Evolutionary conservation across 2,888 invertebrate species (phyloP).

Genomic region (Oxyteleia sp.): DNA sequence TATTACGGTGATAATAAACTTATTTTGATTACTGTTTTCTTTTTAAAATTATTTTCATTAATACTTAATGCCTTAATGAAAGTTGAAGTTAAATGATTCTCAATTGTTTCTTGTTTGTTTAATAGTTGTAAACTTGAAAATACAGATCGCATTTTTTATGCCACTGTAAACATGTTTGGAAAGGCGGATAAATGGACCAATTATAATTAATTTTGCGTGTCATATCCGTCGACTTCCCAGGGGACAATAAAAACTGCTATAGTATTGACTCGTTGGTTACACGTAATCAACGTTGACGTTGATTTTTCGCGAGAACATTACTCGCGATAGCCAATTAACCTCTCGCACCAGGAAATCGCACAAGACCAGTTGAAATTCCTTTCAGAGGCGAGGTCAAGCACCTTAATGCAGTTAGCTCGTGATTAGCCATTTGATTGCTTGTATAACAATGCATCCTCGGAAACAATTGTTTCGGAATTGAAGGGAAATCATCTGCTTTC

Average conservation of each 20-base stretch:
- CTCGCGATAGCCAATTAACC: slow-evolving; percentile 73
- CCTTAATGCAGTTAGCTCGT: slow-evolving; percentile 61
- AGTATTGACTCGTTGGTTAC: slow-evolving; percentile 38
- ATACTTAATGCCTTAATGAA: too few species aligned
- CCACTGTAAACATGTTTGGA: neutral
- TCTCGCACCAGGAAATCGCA: slow-evolving; percentile 70
- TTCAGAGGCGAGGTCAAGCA: slow-evolving; percentile 70
- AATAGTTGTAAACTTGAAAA: neutral
- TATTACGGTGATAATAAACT: too few species aligned
- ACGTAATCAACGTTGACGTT: slow-evolving; percentile 57
- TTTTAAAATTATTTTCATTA: too few species aligned
- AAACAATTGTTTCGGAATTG: slow-evolving; percentile 55
- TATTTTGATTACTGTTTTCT: too few species aligned
- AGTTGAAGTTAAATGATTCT: too few species aligned
- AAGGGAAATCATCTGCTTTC: slow-evolving; percentile 43
- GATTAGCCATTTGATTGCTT: slow-evolving; percentile 64
- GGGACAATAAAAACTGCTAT: slow-evolving; percentile 11
- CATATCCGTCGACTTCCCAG: neutral
- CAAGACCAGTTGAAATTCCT: slow-evolving; percentile 70
- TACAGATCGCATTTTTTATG: neutral
- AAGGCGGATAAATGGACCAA: neutral
- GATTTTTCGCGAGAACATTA: slow-evolving; percentile 61
- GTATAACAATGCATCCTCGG: slow-evolving; percentile 66
- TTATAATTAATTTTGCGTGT: slow-evolving; percentile 7
- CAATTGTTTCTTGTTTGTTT: neutral